Percentiles rank a stretch among this genome's conserved stretches.
Conservation (phyloP, 2,113 vertebrate species). For the Climacteris rufus region DNA sequence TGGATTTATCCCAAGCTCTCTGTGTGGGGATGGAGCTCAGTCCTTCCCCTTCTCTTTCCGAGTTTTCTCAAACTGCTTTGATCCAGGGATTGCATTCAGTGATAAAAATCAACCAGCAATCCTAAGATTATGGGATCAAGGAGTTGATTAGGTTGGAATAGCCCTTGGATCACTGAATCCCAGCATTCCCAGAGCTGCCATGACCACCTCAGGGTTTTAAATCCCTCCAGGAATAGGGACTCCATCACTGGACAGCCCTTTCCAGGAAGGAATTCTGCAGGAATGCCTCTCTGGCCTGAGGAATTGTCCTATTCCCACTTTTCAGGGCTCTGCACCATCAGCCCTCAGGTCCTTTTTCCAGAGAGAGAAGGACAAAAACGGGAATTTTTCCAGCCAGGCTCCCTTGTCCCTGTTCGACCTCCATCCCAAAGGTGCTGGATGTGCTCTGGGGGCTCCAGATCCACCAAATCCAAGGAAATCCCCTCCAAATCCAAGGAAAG, state of each 20-base stretch:
- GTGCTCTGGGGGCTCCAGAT: accelerated
- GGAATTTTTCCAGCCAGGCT: background rate
- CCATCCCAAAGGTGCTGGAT: background rate
- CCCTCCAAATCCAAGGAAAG: background rate
- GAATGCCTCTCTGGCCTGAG: background rate
- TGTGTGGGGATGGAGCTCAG: accelerated
- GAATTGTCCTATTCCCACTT: accelerated
- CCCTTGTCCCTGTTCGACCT: accelerated
- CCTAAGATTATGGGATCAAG: background rate
- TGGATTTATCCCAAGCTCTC: background rate
- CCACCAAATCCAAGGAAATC: background rate
- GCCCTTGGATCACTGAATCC: accelerated
- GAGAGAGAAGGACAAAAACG: accelerated
- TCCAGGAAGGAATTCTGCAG: background rate
- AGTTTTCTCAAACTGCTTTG: accelerated
- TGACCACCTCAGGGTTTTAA: background rate
- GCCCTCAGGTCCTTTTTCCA: background rate
- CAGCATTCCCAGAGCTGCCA: accelerated
- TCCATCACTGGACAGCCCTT: background rate
- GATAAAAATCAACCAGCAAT: background rate
- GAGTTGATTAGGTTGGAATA: background rate
- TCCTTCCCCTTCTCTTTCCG: background rate
- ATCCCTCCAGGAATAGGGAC: background rate
- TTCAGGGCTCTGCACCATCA: background rate
- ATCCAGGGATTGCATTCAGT: background rate